Evolutionary conservation across 2,113 vertebrate genomes (phyloP).

Genomic region (Pica pica): DNA sequence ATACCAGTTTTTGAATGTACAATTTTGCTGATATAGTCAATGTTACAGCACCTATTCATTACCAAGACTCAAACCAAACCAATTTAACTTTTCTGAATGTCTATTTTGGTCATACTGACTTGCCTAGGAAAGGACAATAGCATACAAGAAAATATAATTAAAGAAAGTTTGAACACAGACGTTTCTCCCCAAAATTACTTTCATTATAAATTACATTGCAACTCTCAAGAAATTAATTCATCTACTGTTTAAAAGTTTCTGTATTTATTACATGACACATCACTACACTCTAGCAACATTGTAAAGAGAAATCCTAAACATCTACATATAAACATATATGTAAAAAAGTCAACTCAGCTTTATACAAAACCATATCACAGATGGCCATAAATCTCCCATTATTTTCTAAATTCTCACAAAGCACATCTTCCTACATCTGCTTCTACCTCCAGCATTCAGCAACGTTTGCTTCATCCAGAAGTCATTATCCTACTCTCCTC

Average conservation of each 20-base stretch:
- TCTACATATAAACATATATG: background rate
- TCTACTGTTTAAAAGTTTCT: conserved; percentile 28
- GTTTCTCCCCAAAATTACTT: background rate
- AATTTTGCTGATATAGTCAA: background rate
- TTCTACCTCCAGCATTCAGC: background rate
- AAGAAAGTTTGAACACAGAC: background rate
- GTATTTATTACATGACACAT: conserved; percentile 21
- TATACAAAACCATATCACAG: background rate
- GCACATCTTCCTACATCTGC: background rate
- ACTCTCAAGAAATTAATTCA: background rate
- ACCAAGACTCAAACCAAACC: background rate
- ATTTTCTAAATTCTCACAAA: conserved; percentile 1
- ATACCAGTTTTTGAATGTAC: background rate
- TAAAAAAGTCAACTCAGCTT: background rate
- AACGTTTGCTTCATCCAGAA: background rate
- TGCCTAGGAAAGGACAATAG: background rate
- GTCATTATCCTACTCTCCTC: background rate
- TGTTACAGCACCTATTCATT: background rate
- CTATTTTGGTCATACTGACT: background rate
- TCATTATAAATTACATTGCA: background rate
- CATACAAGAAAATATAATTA: background rate
- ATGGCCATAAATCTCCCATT: conserved; percentile 16
- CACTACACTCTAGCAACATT: background rate
- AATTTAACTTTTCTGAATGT: background rate
- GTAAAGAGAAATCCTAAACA: conserved; percentile 12